These are phyloP conservation scores for Phrynosoma platyrhinos DNA, from an alignment of 2,113 vertebrate genomes.

Conservation along the genomic window DNA sequence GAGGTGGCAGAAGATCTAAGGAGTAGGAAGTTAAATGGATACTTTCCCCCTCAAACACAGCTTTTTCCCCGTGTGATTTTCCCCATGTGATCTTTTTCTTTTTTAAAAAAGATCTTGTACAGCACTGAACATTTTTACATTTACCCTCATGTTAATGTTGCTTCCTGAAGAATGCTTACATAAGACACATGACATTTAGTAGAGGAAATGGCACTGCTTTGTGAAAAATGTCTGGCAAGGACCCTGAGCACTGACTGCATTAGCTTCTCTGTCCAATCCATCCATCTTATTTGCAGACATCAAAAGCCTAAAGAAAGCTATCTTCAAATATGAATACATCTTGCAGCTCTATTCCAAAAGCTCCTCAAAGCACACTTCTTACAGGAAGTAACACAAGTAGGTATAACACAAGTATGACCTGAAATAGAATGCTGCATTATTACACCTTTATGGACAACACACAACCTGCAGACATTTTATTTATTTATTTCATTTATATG, in stretches of 20 bases:
- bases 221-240: conserved; percentile 72
- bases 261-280: conserved; percentile 47
- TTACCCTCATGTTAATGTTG: conserved; percentile 37
- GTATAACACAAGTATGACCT: not conserved
- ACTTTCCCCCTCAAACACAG: conserved; percentile 52
- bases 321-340: conserved; percentile 9
- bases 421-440: not conserved
- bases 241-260: conserved; percentile 58
- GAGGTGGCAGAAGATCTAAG: conserved; percentile 33
- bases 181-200: conserved; percentile 72
- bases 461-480: too few species aligned
- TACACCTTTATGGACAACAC: too few species aligned
- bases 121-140: conserved; percentile 57
- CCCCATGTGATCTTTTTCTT: conserved; percentile 15
- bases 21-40: conserved; percentile 58
- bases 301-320: conserved; percentile 45
- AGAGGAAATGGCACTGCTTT: conserved; percentile 61
- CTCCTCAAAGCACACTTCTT: not conserved
- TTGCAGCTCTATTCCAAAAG: not conserved
- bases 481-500: too few species aligned
- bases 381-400: fast-evolving
- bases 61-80: conserved; percentile 54
- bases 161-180: conserved; percentile 70
- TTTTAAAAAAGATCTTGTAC: conserved; percentile 52
- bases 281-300: conserved; percentile 49